Base-by-base conservation (phyloP, 2,888 invertebrate species). In the Thecocarcelia acutangulata region DNA sequence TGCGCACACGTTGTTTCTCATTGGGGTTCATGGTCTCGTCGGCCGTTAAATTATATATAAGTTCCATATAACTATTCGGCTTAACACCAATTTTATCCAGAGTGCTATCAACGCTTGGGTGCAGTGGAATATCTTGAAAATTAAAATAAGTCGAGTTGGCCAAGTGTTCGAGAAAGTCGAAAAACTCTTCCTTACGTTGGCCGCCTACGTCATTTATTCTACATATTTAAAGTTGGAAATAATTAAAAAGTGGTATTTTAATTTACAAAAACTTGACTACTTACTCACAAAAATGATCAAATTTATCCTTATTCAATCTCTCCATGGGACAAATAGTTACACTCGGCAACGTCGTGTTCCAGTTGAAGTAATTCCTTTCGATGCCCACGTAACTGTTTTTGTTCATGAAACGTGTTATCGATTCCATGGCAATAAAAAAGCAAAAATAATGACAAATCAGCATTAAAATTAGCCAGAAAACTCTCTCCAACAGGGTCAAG, bases 121-220 rank as follows among this genome's bases (percentile, higher is more conserved):
- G 75, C 1, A 52, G 48, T 0, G 84, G 83, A 24, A 91, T 91
- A 44, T 88, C 78, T 44, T 87, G 77, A 69, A 91, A 91, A 68
- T 90, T 91, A 0, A 85, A 84, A 61, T 88, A 91, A 0, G 91
- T 88, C 0, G 90, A 88, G 76, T 91, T 91, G 3, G 91, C 91
- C 61, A 91, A 82, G 4, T 89, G 87, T 64, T 91, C 90, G 3
- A 91, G 52, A 56, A 91, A 91, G 13, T 86, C 58, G 24, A 83
- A 86, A 40, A 88, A 81, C 37, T 84, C 84, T 13, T 64, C 48
- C 42, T 83, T 83, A 1, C 63, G 66, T 42, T 64, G 50, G 11
- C 70, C 83, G 3, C n/a, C 46, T 24, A 85, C 75, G 46, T 68
- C 50, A 24, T 84, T 59, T 1, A 58, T 59, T 11, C 85, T 84